Evolutionary conservation across 53 echinoderm and acorn worm genomes (phyloP).

Genomic region (Apostichopus leukothele): DNA sequence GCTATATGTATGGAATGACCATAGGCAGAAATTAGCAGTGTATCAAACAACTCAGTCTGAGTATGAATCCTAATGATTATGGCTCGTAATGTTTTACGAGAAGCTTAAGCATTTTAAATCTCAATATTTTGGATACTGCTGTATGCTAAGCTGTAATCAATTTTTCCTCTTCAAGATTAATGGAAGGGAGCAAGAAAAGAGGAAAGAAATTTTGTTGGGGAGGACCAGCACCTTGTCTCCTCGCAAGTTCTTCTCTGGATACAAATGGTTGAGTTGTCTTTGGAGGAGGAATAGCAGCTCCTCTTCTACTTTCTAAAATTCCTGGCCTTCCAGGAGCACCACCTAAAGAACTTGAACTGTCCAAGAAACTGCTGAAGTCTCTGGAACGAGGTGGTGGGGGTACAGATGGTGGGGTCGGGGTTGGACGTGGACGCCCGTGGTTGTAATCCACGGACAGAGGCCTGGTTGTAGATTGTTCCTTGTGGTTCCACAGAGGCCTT

Average conservation of each 20-base stretch:
- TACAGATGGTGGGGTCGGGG: constrained; percentile 19
- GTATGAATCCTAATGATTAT: too few relatives aligned
- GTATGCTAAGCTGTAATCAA: too few relatives aligned
- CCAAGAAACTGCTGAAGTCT: constrained; percentile 11
- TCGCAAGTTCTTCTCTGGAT: constrained; percentile 41
- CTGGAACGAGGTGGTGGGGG: constrained; percentile 29
- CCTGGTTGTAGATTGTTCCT: background rate
- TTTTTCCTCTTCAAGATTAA: too few relatives aligned
- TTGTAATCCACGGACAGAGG: constrained; percentile 40
- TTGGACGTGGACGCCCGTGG: background rate
- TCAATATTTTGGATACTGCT: too few relatives aligned
- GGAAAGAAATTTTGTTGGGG: background rate
- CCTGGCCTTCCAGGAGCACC: background rate
- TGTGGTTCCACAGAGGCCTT: background rate
- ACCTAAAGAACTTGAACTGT: background rate
- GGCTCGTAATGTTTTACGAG: too few relatives aligned
- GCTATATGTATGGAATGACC: too few relatives aligned
- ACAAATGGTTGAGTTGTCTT: background rate
- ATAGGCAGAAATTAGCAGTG: too few relatives aligned
- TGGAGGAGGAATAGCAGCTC: background rate
- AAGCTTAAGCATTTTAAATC: too few relatives aligned
- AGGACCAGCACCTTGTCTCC: background rate
- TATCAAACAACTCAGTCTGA: too few relatives aligned
- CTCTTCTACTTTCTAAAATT: background rate
- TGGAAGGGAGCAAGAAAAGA: too few relatives aligned